Evolutionary conservation across 2,797 vertebrate species (phyloP).

Genomic region (Eutrigla gurnardus): DNA sequence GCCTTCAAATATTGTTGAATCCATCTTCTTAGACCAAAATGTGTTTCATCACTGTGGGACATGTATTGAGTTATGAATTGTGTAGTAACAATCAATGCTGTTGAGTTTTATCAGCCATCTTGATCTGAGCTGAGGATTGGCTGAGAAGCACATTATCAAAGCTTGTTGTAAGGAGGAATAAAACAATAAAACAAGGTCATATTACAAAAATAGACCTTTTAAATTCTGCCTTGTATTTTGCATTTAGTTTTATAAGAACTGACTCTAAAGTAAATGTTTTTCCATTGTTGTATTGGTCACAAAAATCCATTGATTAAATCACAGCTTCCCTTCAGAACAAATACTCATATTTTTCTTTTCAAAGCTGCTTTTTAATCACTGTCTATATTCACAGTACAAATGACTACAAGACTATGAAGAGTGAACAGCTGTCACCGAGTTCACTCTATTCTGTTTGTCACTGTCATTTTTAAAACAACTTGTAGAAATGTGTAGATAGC

Average conservation of each 20-base stretch:
- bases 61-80: background rate
- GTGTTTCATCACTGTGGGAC: background rate
- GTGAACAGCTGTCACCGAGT: background rate
- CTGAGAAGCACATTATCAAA: background rate
- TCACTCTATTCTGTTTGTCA: background rate
- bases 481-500: background rate
- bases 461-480: background rate
- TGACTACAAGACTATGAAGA: background rate
- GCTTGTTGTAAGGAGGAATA: background rate
- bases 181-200: background rate
- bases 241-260: background rate
- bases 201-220: background rate
- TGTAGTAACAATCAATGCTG: background rate
- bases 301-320: constrained; percentile 1
- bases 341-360: background rate
- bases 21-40: background rate
- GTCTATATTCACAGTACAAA: no score
- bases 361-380: no score
- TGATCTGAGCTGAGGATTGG: background rate
- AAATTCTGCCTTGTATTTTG: background rate
- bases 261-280: background rate
- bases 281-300: background rate
- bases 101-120: background rate
- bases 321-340: background rate
- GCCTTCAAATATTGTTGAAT: background rate